Percentiles rank a stretch among this genome's conserved stretches.
phyloP scores from a whole-genome alignment of 1,140 invertebrate genomes.

The Drosophila lacertosa region DNA sequence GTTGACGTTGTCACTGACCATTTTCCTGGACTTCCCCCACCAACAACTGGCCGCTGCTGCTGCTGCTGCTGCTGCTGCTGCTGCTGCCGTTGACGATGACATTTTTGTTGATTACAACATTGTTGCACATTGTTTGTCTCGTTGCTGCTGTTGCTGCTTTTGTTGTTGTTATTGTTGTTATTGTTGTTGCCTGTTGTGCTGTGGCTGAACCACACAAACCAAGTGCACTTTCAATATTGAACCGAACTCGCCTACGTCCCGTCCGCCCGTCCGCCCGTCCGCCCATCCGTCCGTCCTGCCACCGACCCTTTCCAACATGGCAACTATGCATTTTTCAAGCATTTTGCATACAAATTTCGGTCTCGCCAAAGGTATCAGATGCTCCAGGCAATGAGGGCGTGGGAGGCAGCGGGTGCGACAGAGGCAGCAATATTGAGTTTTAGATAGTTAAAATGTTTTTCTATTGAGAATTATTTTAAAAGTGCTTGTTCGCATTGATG shows the following conservation, averaged over 20 bases:
- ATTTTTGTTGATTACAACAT: slow-evolving; percentile 64
- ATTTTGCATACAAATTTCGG: slow-evolving; percentile 60
- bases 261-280: not conserved
- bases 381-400: not conserved
- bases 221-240: slow-evolving; percentile 64
- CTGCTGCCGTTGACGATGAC: slow-evolving; percentile 52
- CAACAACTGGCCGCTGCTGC: not conserved
- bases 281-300: not conserved
- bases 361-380: slow-evolving; percentile 19
- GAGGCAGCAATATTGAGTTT: slow-evolving; percentile 28
- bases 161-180: slow-evolving; percentile 25
- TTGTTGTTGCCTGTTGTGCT: slow-evolving; percentile 23
- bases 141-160: slow-evolving; percentile 24
- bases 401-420: too few relatives aligned
- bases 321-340: slow-evolving; percentile 59
- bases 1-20: slow-evolving; percentile 49
- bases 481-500: slow-evolving; percentile 15
- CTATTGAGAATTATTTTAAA: slow-evolving; percentile 14
- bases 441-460: slow-evolving; percentile 41
- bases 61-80: slow-evolving; percentile 7
- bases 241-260: slow-evolving; percentile 21
- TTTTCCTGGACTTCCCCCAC: slow-evolving; percentile 35
- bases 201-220: slow-evolving; percentile 55
- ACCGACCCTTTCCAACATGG: slow-evolving; percentile 27
- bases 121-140: slow-evolving; percentile 57